Percentiles rank a stretch among this genome's conserved stretches.
These are phyloP conservation scores for Eupithecia dodoneata DNA, from an alignment of 2,888 invertebrate genomes.

Conservation along the genomic window DNA sequence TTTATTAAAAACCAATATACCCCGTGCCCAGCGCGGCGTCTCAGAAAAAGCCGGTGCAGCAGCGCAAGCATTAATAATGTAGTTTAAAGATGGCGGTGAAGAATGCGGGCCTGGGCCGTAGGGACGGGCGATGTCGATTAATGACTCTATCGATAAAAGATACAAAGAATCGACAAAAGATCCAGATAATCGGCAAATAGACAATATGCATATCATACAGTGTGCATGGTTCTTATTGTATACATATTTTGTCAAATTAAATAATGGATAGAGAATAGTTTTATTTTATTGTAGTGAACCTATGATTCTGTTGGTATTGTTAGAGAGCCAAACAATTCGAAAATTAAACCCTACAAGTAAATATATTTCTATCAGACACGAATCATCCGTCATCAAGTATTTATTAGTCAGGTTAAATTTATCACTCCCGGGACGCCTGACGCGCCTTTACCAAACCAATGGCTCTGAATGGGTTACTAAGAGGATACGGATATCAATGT, in stretches of 20 bases:
- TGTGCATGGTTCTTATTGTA: not conserved
- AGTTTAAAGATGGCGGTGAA: constrained; percentile 80
- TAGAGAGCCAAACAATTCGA: not conserved
- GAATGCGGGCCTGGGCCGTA: constrained; percentile 69
- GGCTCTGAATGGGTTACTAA: not conserved
- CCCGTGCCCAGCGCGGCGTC: constrained; percentile 57
- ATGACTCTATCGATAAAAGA: constrained; percentile 18
- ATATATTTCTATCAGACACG: not conserved
- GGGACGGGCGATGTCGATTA: constrained; percentile 49
- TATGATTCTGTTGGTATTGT: not conserved
- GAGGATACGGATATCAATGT: constrained; percentile 5
- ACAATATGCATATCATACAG: not conserved
- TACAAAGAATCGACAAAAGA: not conserved
- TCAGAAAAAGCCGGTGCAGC: constrained; percentile 50
- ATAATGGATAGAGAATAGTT: not conserved
- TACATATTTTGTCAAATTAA: not conserved
- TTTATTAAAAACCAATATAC: constrained; percentile 79
- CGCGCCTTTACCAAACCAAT: not conserved
- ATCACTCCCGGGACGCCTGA: not conserved
- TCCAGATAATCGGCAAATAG: not conserved
- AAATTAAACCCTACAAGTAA: not conserved
- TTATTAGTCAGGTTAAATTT: not conserved
- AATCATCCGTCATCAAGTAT: not conserved
- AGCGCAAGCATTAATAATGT: constrained; percentile 79
- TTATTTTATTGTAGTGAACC: not conserved